Conservation (phyloP, 2,797 vertebrate species). For the Sus cebifrons region DNA sequence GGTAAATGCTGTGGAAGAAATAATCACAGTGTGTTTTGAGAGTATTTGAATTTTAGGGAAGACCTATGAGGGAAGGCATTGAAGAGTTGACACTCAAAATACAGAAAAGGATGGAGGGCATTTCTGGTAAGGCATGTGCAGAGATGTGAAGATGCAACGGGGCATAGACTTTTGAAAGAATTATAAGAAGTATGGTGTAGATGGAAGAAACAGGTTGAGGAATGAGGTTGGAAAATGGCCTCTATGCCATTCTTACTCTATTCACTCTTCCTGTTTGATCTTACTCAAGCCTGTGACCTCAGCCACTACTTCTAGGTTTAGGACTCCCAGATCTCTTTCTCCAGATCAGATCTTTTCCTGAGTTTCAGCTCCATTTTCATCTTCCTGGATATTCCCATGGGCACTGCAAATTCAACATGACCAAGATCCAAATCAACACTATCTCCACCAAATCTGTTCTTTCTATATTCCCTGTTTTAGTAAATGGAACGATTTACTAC, state of each 20-base stretch:
- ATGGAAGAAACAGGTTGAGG: background rate
- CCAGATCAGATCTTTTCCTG: background rate
- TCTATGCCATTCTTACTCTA: background rate
- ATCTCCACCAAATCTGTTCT: background rate
- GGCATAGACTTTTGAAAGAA: background rate
- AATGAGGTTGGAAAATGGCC: background rate
- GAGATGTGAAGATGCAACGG: background rate
- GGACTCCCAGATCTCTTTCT: slow-evolving; percentile 21
- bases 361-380: slow-evolving; percentile 8
- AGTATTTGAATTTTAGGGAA: background rate
- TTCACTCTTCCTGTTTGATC: background rate
- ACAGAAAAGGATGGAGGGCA: background rate
- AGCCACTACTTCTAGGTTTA: background rate
- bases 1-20: background rate
- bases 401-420: background rate
- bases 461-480: slow-evolving; percentile 9
- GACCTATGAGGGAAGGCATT: background rate
- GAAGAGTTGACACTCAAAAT: slow-evolving; percentile 27
- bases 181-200: slow-evolving; percentile 33
- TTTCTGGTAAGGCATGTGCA: slow-evolving; percentile 11
- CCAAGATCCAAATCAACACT: background rate
- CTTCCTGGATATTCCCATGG: background rate
- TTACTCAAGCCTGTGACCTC: background rate
- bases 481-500: slow-evolving; percentile 27
- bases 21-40: background rate